Conservation (phyloP, 2,888 invertebrate species). For the Tetranychus piercei region DNA sequence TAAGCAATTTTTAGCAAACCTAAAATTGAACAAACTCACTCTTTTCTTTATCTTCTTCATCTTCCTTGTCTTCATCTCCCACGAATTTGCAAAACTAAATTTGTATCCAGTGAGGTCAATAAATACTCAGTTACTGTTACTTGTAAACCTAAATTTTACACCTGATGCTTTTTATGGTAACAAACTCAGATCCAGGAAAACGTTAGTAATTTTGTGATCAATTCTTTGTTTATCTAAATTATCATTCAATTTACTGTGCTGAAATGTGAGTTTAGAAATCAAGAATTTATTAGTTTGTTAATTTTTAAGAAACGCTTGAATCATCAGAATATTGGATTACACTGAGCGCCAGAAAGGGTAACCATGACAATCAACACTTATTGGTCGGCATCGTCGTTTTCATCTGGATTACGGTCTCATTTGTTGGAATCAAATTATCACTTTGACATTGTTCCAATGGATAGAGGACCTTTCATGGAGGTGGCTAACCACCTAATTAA, state of each 20-base stretch:
- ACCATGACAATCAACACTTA: background rate
- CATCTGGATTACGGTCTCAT: background rate
- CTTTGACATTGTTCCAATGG: background rate
- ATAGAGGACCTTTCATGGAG: background rate
- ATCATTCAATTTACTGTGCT: too few relatives aligned
- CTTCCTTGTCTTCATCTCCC: background rate
- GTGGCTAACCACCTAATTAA: background rate
- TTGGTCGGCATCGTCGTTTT: background rate
- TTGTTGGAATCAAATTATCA: background rate
- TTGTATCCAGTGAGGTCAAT: background rate
- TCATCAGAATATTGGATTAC: background rate
- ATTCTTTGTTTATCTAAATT: too few relatives aligned
- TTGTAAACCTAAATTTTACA: too few relatives aligned
- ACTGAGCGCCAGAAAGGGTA: background rate
- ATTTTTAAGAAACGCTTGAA: too few relatives aligned
- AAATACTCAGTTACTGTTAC: background rate
- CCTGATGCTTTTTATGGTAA: background rate
- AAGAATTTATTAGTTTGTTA: too few relatives aligned
- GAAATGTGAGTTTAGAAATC: background rate
- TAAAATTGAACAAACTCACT: background rate
- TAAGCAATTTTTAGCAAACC: background rate
- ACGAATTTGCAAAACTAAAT: background rate
- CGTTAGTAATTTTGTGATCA: too few relatives aligned
- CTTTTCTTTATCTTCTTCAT: background rate
- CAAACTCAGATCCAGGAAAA: background rate